These are phyloP conservation scores for Sinocyclocheilus anshuiensis DNA, from an alignment of 2,113 vertebrate genomes.

Conservation along the genomic window DNA sequence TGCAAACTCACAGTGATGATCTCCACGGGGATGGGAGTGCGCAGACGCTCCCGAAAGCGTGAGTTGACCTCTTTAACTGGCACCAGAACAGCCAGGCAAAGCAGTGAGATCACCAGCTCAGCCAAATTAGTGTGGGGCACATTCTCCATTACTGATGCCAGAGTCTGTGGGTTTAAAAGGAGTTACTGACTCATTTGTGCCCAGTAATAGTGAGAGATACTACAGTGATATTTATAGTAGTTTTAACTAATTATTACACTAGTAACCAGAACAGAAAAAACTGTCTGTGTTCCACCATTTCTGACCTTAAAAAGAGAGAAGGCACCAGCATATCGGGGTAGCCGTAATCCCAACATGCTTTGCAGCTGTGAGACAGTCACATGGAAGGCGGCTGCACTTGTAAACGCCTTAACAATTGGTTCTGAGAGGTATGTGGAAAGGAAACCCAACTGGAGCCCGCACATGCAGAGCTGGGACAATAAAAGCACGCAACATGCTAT, in stretches of 20 bases:
- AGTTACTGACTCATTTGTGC: neutral
- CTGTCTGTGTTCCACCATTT: neutral
- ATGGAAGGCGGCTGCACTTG: slow-evolving; percentile 87
- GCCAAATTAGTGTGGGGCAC: slow-evolving; percentile 82
- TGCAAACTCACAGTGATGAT: slow-evolving; percentile 81
- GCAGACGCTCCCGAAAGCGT: slow-evolving; percentile 79
- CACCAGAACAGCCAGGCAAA: slow-evolving; percentile 83
- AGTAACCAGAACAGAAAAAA: neutral
- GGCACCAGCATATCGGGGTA: slow-evolving; percentile 83
- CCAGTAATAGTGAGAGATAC: neutral
- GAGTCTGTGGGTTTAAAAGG: slow-evolving; percentile 72
- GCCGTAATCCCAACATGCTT: slow-evolving; percentile 85
- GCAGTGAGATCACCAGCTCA: slow-evolving; percentile 83
- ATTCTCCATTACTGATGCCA: slow-evolving; percentile 82
- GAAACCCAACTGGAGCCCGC: slow-evolving; percentile 85
- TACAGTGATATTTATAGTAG: neutral
- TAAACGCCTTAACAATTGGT: slow-evolving; percentile 90
- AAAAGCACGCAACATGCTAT: neutral
- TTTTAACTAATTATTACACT: neutral
- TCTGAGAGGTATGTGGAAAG: slow-evolving; percentile 90
- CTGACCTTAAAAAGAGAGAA: slow-evolving; percentile 88
- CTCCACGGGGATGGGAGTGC: slow-evolving; percentile 87
- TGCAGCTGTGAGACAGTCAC: slow-evolving; percentile 89
- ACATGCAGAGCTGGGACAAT: slow-evolving; percentile 83
- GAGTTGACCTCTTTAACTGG: slow-evolving; percentile 88